Conservation (phyloP, 2,888 invertebrate species). For the Acronicta psi region DNA sequence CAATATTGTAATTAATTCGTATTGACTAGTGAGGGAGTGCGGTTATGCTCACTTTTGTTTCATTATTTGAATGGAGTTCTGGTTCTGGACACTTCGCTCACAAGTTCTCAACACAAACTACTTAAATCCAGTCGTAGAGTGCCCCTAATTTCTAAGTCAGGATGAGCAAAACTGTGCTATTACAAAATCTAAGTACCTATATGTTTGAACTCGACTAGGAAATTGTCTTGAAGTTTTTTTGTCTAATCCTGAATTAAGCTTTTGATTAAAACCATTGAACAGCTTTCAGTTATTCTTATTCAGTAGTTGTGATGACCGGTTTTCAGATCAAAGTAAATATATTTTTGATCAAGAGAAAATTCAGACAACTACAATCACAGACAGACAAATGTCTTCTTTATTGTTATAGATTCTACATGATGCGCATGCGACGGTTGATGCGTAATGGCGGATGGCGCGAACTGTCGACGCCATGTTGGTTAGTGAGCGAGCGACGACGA, state of each 20-base stretch:
- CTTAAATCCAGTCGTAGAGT: too few relatives aligned
- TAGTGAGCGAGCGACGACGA: constrained; percentile 52
- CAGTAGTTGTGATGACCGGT: background rate
- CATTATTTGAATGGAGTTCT: too few relatives aligned
- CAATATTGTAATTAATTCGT: constrained; percentile 80
- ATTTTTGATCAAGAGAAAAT: background rate
- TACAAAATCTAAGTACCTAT: too few relatives aligned
- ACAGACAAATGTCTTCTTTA: constrained; percentile 41
- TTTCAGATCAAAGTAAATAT: background rate
- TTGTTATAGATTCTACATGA: constrained; percentile 33
- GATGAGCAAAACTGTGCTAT: too few relatives aligned
- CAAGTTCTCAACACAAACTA: too few relatives aligned
- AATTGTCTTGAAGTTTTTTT: too few relatives aligned
- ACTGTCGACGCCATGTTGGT: constrained; percentile 68
- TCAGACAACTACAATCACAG: constrained; percentile 19
- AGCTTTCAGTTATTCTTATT: background rate
- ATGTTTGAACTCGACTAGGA: too few relatives aligned
- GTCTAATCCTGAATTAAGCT: too few relatives aligned
- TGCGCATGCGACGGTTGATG: constrained; percentile 41
- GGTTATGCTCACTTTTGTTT: constrained; percentile 7
- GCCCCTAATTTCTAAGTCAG: too few relatives aligned
- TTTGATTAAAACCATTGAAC: too few relatives aligned
- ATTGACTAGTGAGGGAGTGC: constrained; percentile 18
- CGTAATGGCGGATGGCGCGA: constrained; percentile 62
- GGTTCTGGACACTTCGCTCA: too few relatives aligned